Percentiles rank a stretch among this genome's conserved stretches.
Evolutionary conservation across 2,797 vertebrate genomes (phyloP).

Genomic region (Chelon auratus): DNA sequence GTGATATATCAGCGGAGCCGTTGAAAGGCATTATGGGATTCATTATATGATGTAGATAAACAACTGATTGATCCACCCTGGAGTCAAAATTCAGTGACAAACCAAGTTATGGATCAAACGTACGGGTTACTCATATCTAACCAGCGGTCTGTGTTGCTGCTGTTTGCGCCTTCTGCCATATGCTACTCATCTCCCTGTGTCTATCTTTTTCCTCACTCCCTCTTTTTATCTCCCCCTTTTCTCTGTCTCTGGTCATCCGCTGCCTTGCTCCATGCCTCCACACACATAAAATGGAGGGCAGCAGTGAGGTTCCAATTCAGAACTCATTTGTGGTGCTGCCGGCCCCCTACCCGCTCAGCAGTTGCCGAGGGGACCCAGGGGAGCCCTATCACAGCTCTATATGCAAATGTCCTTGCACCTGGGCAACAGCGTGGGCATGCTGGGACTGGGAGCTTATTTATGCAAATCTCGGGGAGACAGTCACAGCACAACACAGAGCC

Average conservation of each 20-base stretch:
- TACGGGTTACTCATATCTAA: constrained; percentile 42
- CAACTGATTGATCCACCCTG: constrained; percentile 60
- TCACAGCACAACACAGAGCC: constrained; percentile 81
- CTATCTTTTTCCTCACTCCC: constrained; percentile 47
- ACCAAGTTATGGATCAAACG: constrained; percentile 60
- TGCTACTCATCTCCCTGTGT: constrained; percentile 53
- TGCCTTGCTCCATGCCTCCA: constrained; percentile 69
- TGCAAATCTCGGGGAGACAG: constrained; percentile 92
- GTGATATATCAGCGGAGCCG: constrained; percentile 59
- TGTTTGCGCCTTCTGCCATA: constrained; percentile 59
- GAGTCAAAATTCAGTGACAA: constrained; percentile 59
- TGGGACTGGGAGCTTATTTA: constrained; percentile 98
- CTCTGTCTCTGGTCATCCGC: constrained; percentile 77
- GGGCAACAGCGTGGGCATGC: constrained; percentile 95
- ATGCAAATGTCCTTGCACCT: constrained; percentile 99
- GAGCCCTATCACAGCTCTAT: constrained; percentile 99
- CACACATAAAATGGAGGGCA: constrained; percentile 84
- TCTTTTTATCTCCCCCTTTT: constrained; percentile 66
- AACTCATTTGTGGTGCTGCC: constrained; percentile 95
- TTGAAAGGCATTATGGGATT: constrained; percentile 62
- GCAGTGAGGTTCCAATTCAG: constrained; percentile 95
- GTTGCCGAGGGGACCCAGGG: constrained; percentile 97
- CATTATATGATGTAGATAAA: constrained; percentile 64
- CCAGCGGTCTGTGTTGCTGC: constrained; percentile 30
- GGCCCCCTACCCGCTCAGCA: constrained; percentile 96